Base-by-base conservation (phyloP, 2,797 vertebrate species). In the Pampus argenteus region DNA sequence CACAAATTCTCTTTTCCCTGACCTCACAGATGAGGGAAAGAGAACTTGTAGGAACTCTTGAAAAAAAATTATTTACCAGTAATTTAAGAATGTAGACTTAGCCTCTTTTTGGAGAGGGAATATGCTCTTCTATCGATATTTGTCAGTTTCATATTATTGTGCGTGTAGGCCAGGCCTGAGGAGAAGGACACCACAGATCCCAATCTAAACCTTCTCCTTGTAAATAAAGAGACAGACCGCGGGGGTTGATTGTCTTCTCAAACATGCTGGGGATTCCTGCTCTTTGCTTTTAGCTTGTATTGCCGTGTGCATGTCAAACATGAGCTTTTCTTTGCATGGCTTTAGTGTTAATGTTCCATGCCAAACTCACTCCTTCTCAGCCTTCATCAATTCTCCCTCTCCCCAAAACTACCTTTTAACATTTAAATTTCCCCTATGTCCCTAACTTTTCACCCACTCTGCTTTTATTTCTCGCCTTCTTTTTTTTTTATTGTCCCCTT, bases 31-130 rank as follows among this genome's bases (percentile, higher is more conserved):
- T 76, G 81, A 79, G 75, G 79, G 84, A 73, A 77, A 75, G 81
- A 86, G 81, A 85, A 89, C 74, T 86, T 89, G 88, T 91, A 80
- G 64, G 55, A 75, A 79, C 78, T 82, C 90, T 93, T 93, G 69
- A 71, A 75, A 84, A 72, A 83, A 90, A 88, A 88, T 23, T 50
- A 89, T 91, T 95, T 94, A 93, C 91, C 93, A 93, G 93, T 96
- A 93, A 95, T 95, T 96, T 94, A 95, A 95, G 95, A 96, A 97
- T 95, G 96, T 97, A 97, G 96, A 95, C 91, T 81, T 96, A 96
- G 95, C 95, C 94, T 96, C 95, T 95, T 92, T 95, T 94, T 85
- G 93, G 92, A 91, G 89, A 94, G 93, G 88, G 61, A 93, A 93
- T 92, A 95, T 95, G 93, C 95, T 95, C 95, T 95, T 96, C 93